These are phyloP conservation scores for Anarrhichthys ocellatus DNA, from an alignment of 2,113 vertebrate species.

Conservation along the genomic window DNA sequence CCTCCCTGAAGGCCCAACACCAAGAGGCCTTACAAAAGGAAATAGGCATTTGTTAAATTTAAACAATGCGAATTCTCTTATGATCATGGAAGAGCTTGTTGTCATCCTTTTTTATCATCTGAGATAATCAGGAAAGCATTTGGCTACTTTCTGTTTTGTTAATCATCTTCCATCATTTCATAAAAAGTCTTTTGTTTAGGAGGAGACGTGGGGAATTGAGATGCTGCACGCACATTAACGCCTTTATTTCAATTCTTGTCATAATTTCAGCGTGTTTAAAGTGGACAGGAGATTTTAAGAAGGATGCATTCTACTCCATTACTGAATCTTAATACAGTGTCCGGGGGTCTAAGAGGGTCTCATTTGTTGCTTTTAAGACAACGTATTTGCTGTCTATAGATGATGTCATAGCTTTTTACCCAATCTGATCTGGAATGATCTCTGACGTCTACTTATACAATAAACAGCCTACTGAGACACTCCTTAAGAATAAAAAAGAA, in stretches of 20 bases:
- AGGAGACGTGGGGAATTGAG: background rate
- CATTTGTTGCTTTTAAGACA: background rate
- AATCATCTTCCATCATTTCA: background rate
- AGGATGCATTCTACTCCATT: background rate
- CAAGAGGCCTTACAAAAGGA: background rate
- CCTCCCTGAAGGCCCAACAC: background rate
- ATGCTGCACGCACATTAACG: background rate
- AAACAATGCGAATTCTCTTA: background rate
- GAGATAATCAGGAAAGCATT: background rate
- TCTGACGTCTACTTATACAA: background rate
- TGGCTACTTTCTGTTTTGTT: background rate
- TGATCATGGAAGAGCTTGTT: background rate
- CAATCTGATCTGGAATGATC: background rate
- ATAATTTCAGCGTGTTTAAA: background rate
- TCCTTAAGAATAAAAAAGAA: slow-evolving; percentile 8
- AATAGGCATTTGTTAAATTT: background rate
- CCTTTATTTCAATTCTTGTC: background rate
- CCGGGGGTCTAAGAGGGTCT: background rate
- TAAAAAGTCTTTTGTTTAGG: background rate
- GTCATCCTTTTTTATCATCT: background rate
- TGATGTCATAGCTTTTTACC: background rate
- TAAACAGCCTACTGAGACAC: background rate
- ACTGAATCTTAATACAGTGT: background rate
- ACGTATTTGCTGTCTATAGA: background rate
- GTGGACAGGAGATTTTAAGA: background rate